Evolutionary conservation across 2,888 invertebrate species (phyloP).

Genomic region (Pollenia amentaria): DNA sequence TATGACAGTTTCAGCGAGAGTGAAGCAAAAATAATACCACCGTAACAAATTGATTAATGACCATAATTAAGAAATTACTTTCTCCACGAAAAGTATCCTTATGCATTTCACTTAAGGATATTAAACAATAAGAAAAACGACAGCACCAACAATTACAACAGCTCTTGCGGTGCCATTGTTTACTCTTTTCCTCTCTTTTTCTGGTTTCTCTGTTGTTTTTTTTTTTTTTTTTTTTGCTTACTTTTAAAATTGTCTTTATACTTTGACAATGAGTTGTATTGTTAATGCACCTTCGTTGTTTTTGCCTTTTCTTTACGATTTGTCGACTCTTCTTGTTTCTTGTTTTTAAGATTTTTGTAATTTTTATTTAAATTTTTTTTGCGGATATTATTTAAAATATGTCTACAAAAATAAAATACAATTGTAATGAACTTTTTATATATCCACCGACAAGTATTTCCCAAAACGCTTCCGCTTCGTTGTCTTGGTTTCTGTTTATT

Average conservation of each 20-base stretch:
- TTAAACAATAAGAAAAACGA: conserved; percentile 5
- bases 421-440: conserved; percentile 58
- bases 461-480: conserved; percentile 64
- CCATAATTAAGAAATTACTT: conserved; percentile 24
- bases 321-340: conserved; percentile 6
- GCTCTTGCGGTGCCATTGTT: conserved; percentile 2
- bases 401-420: conserved; percentile 53
- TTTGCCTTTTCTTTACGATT: conserved; percentile 17
- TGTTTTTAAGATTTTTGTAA: conserved; percentile 4
- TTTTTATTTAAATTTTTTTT: conserved; percentile 16
- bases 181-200: background rate
- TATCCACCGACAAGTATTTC: conserved; percentile 59
- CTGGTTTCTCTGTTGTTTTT: background rate
- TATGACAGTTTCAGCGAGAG: background rate
- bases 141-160: background rate
- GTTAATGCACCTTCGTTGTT: conserved; percentile 12
- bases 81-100: background rate
- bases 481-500: conserved; percentile 50
- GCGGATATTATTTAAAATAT: conserved; percentile 60
- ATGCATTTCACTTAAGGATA: background rate
- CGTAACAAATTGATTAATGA: conserved; percentile 27
- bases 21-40: background rate
- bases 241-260: conserved; percentile 24
- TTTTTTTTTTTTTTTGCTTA: background rate
- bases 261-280: background rate